A percentile compares a stretch with the other conserved stretches of the same genome.
Evolutionary conservation across 2,797 vertebrate species (phyloP).

Genomic region (Bryconaethiops microstoma): DNA sequence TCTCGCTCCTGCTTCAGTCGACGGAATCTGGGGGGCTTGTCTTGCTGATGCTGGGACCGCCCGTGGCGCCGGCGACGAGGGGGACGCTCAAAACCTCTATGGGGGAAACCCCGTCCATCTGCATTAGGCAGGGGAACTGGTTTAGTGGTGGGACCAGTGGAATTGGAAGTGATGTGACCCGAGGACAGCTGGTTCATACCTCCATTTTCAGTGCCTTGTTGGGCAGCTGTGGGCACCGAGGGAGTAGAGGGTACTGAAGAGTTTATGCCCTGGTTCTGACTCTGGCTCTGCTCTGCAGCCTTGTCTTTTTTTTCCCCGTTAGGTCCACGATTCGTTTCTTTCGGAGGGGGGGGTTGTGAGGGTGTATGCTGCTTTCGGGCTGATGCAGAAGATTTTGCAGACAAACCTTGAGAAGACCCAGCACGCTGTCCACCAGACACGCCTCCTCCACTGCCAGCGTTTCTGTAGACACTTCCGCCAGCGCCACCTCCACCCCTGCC

Average conservation of each 20-base stretch:
- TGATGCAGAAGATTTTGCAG: conserved; percentile 68
- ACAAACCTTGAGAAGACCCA: conserved; percentile 69
- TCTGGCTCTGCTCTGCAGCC: conserved; percentile 64
- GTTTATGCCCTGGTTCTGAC: conserved; percentile 69
- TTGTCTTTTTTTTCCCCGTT: conserved; percentile 79
- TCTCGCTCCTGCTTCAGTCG: conserved; percentile 89
- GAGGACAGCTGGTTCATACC: conserved; percentile 62
- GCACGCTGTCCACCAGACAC: conserved; percentile 69
- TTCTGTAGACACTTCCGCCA: conserved; percentile 74
- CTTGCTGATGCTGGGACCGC: conserved; percentile 91
- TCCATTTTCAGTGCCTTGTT: conserved; percentile 73
- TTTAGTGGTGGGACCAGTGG: conserved; percentile 62
- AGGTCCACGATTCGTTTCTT: conserved; percentile 71
- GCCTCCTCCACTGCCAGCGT: conserved; percentile 68
- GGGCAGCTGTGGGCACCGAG: conserved; percentile 58
- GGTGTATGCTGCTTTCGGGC: conserved; percentile 73
- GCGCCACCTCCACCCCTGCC: conserved; percentile 84
- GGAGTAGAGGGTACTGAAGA: conserved; percentile 59
- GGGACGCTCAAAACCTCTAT: conserved; percentile 80
- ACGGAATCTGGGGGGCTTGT: conserved; percentile 92
- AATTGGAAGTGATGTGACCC: conserved; percentile 63
- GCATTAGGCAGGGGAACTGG: conserved; percentile 56
- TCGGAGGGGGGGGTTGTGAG: conserved; percentile 66
- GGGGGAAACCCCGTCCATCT: conserved; percentile 67
- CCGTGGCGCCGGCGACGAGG: conserved; percentile 84